phyloP scores from a whole-genome alignment of 2,888 invertebrate genomes.

The Penaeus monodon region DNA sequence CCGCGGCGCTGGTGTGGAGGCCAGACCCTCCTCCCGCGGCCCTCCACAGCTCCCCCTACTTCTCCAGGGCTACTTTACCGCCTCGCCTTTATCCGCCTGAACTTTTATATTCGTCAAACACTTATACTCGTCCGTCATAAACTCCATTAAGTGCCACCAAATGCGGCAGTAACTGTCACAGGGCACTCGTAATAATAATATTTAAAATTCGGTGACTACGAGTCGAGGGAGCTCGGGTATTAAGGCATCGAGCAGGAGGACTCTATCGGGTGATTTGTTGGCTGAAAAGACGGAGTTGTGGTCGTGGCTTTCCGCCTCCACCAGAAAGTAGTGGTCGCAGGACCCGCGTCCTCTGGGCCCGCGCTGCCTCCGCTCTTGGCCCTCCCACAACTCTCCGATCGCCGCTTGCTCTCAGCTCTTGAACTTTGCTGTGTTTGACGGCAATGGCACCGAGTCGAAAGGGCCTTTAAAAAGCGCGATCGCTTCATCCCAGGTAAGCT shows the following conservation, averaged over 20 bases:
- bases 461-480: no score
- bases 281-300: slow-evolving; percentile 39
- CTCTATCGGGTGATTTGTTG: slow-evolving; percentile 39
- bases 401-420: no score
- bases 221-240: slow-evolving; percentile 22
- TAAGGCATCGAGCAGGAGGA: slow-evolving; percentile 37
- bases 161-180: slow-evolving; percentile 31
- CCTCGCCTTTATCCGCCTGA: background rate
- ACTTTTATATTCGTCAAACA: slow-evolving; percentile 12
- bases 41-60: slow-evolving; percentile 3
- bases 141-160: slow-evolving; percentile 11
- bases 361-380: no score
- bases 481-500: no score
- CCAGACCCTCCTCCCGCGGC: slow-evolving; percentile 2
- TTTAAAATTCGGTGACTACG: slow-evolving; percentile 43
- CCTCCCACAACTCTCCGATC: no score
- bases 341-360: no score
- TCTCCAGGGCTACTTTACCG: background rate
- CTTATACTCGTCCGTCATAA: slow-evolving; percentile 12
- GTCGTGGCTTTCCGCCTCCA: slow-evolving; percentile 18
- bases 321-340: slow-evolving; percentile 27
- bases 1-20: slow-evolving; percentile 6
- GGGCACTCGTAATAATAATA: slow-evolving; percentile 43
- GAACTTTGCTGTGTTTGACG: no score
- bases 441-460: no score